phyloP scores from a whole-genome alignment of 2,888 invertebrate species.

The Teinopalpus imperialis region DNA sequence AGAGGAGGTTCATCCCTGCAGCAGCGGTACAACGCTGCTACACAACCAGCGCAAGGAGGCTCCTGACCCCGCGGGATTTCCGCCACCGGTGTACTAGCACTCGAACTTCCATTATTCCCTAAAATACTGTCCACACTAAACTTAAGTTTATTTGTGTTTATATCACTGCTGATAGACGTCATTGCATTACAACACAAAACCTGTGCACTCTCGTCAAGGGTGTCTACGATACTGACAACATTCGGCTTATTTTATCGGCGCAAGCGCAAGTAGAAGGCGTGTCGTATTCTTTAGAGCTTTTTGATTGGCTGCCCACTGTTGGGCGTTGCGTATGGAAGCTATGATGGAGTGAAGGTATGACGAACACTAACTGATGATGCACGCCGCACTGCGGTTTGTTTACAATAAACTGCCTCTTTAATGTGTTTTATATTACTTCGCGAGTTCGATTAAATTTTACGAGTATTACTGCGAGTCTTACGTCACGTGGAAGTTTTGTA shows the following conservation, averaged over 20 bases:
- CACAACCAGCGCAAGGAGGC: slow-evolving; percentile 84
- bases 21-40: slow-evolving; percentile 84
- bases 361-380: slow-evolving; percentile 68
- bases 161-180: slow-evolving; percentile 67
- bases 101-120: slow-evolving; percentile 63
- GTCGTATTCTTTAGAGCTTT: slow-evolving; percentile 42
- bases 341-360: slow-evolving; percentile 54
- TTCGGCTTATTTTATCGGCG: slow-evolving; percentile 46
- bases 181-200: slow-evolving; percentile 42
- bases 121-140: slow-evolving; percentile 88
- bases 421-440: slow-evolving; percentile 76
- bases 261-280: slow-evolving; percentile 67
- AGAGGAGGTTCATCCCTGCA: slow-evolving; percentile 77
- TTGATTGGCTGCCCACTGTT: slow-evolving; percentile 51
- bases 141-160: slow-evolving; percentile 76
- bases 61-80: slow-evolving; percentile 48
- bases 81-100: slow-evolving; percentile 36
- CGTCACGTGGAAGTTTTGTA: slow-evolving; percentile 52
- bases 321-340: slow-evolving; percentile 53
- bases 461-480: slow-evolving; percentile 54
- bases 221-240: slow-evolving; percentile 66
- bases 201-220: slow-evolving; percentile 44
- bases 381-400: slow-evolving; percentile 70
- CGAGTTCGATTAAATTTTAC: slow-evolving; percentile 64
- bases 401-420: slow-evolving; percentile 73